A percentile compares a stretch with the other conserved stretches of the same genome.
These are phyloP conservation scores for Mionectes olivaceus DNA, from an alignment of 2,797 vertebrate genomes.

Conservation along the genomic window DNA sequence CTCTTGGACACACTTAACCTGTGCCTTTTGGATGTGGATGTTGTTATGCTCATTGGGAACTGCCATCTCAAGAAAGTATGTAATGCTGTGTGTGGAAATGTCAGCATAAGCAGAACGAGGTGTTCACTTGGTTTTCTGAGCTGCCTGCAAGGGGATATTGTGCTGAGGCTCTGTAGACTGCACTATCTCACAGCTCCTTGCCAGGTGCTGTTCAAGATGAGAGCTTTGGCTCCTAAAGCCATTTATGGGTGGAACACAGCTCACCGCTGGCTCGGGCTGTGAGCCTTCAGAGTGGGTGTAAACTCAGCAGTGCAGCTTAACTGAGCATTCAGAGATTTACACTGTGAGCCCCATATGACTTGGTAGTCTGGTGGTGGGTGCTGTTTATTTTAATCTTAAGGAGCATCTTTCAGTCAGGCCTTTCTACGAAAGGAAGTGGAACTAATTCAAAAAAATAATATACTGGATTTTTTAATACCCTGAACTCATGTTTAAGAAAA, in stretches of 20 bases:
- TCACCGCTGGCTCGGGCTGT: background rate
- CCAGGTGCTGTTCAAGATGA: constrained; percentile 24
- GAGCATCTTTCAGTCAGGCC: background rate
- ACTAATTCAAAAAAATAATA: background rate
- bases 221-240: constrained; percentile 23
- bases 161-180: background rate
- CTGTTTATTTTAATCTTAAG: background rate
- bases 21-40: background rate
- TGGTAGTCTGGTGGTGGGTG: background rate
- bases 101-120: constrained; percentile 15
- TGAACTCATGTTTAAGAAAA: background rate
- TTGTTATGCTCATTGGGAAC: constrained; percentile 5
- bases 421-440: background rate
- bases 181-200: constrained; percentile 2
- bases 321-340: background rate
- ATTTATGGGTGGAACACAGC: constrained; percentile 32
- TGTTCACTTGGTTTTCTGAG: background rate
- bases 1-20: background rate
- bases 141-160: background rate
- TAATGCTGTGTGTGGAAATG: constrained; percentile 1
- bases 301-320: background rate
- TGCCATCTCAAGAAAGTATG: background rate
- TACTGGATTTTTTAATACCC: background rate
- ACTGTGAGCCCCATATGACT: background rate
- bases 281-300: background rate